Conservation (phyloP, 1,140 invertebrate genomes). For the Pseudomyrmex flavicornis region DNA sequence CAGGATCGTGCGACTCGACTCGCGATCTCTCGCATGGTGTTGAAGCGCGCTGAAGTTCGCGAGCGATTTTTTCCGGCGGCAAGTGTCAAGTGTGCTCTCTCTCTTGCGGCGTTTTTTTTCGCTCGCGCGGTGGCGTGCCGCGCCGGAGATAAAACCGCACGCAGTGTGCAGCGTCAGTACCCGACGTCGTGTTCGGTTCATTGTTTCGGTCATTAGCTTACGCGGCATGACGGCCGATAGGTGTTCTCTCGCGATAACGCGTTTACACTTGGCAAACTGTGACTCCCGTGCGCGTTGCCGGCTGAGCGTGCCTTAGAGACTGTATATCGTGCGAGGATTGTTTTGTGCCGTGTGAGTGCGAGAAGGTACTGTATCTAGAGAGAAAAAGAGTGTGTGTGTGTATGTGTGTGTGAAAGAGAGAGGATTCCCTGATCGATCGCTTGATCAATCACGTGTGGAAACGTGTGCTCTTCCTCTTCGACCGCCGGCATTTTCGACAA, state of each 20-base stretch:
- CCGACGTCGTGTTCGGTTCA: slow-evolving; percentile 63
- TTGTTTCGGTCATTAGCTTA: slow-evolving; percentile 77
- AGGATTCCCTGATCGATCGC: slow-evolving; percentile 1
- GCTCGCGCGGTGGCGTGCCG: slow-evolving; percentile 64
- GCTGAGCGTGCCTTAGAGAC: slow-evolving; percentile 70
- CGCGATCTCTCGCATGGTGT: neutral
- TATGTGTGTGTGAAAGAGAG: too few relatives aligned
- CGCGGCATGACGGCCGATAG: slow-evolving; percentile 74
- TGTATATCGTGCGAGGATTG: slow-evolving; percentile 36
- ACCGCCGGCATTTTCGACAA: neutral
- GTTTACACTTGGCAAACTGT: slow-evolving; percentile 67
- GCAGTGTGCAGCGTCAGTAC: slow-evolving; percentile 45
- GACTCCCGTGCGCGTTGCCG: slow-evolving; percentile 63
- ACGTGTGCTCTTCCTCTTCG: neutral
- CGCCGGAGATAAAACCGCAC: slow-evolving; percentile 67
- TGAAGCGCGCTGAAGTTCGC: slow-evolving; percentile 19
- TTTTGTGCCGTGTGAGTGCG: slow-evolving; percentile 32
- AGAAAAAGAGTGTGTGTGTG: too few relatives aligned
- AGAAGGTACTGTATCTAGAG: slow-evolving; percentile 58
- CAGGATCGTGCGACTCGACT: neutral
- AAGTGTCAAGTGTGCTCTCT: slow-evolving; percentile 65
- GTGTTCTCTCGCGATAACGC: slow-evolving; percentile 73
- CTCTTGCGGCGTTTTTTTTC: slow-evolving; percentile 48
- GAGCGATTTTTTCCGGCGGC: slow-evolving; percentile 45
- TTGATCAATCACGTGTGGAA: slow-evolving; percentile 20